Evolutionary conservation across 2,888 invertebrate genomes (phyloP).

Genomic region (Parnassius mnemosyne): DNA sequence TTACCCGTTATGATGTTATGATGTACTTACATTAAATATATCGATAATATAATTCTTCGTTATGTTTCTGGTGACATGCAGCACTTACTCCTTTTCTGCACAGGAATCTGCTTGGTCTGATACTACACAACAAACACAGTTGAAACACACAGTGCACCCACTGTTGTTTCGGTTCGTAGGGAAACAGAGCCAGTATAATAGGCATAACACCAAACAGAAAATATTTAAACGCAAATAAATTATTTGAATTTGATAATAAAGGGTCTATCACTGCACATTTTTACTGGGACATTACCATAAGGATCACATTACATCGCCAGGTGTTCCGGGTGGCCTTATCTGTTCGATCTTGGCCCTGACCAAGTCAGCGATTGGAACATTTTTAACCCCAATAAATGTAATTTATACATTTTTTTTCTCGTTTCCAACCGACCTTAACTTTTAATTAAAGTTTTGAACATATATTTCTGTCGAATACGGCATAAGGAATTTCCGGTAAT

Average conservation of each 20-base stretch:
- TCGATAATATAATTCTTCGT: no score
- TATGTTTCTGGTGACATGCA: no score
- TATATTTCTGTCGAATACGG: slow-evolving; percentile 11
- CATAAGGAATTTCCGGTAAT: slow-evolving; percentile 22
- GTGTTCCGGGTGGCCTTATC: slow-evolving; percentile 30
- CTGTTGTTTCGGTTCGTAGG: no score
- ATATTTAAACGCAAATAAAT: no score
- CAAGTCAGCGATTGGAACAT: slow-evolving; percentile 31
- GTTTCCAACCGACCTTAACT: slow-evolving; percentile 26
- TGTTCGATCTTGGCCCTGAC: slow-evolving; percentile 29
- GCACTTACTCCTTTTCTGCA: no score
- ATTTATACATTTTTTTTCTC: slow-evolving; percentile 25
- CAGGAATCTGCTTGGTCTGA: no score
- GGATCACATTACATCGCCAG: slow-evolving; percentile 26
- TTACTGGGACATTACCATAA: slow-evolving; percentile 13
- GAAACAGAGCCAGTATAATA: no score
- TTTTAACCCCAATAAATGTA: slow-evolving; percentile 26
- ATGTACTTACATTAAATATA: no score
- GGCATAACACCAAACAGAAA: no score
- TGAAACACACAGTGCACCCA: no score
- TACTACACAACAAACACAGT: no score
- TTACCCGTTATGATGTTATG: no score
- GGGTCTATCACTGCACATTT: slow-evolving; percentile 17
- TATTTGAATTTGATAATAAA: not conserved
- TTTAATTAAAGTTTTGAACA: slow-evolving; percentile 13